These are phyloP conservation scores for Callipepla californica DNA, from an alignment of 2,113 vertebrate species.

Conservation along the genomic window DNA sequence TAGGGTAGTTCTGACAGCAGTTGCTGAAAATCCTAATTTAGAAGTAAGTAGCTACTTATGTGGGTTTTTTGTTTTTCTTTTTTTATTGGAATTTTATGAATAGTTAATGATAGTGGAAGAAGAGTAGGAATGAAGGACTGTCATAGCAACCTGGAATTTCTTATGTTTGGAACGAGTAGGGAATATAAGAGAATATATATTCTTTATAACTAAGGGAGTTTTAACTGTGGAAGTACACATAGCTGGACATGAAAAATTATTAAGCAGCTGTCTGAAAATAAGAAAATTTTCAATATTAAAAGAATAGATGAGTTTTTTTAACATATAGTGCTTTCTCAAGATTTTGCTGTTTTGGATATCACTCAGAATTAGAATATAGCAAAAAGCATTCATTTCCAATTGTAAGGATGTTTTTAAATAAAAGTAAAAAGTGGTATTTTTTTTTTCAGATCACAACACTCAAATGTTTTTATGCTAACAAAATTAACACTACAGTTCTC, in stretches of 20 bases:
- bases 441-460: neutral
- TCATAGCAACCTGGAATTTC: neutral
- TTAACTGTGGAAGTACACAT: neutral
- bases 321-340: neutral
- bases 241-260: neutral
- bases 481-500: neutral
- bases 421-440: neutral
- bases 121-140: neutral
- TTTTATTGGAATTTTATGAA: neutral
- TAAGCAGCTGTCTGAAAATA: neutral
- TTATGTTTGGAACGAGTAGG: neutral
- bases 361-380: neutral
- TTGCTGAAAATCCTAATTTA: constrained; percentile 89
- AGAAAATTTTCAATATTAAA: neutral
- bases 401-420: neutral
- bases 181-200: neutral
- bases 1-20: constrained; percentile 87
- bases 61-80: neutral
- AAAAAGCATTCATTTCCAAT: neutral
- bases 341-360: neutral
- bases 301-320: neutral
- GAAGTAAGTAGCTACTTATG: constrained; percentile 80
- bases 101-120: neutral
- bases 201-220: neutral
- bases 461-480: neutral